Base-by-base conservation (phyloP, 2,888 invertebrate genomes). In the Cheilosia grossa region DNA sequence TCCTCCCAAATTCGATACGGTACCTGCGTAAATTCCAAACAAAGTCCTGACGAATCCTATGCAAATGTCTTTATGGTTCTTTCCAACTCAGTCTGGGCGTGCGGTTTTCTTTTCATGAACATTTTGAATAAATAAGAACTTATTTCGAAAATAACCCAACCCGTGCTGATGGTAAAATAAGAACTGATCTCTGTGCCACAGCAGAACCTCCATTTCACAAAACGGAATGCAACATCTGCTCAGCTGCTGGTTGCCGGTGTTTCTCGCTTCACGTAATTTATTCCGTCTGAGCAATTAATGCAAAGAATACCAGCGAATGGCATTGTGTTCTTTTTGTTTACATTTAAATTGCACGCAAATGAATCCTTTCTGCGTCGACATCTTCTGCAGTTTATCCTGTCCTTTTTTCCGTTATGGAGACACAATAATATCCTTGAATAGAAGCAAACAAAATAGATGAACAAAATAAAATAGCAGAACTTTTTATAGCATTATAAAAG, bases 271-370 rank as follows among this genome's bases (percentile, higher is more conserved):
- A 30, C 75, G 77, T 87, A 87, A 87, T 87, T 87, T 87, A 87
- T 87, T 87, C 85, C 78, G 87, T 87, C 87, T 87, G 87, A 87
- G 66, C 87, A 87, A 87, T 87, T 87, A 87, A 75, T 77, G 85
- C 85, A 85, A 83, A 70, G 85, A 81, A 80, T 67, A 72, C 67
- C 42, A 53, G 72, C 70, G 69, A 74, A 80, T 75, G 70, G 59
- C 40, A 85, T 85, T 85, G 83, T 85, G 75, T 85, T 66, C 75
- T 85, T 67, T 83, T 85, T 85, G 85, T 81, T 72, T 85, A 75
- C 75, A 81, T n/a, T n/a, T 81, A 77, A 85, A 85, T 80, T 81
- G 81, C 85, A 85, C 85, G 61, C 85, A 77, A 85, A 85, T 81
- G 85, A 81, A 72, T 85, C 80, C 67, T 54, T 72, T 82, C 61